Conservation (phyloP, 2,888 invertebrate genomes). For the Minunthozetes semirufus region DNA sequence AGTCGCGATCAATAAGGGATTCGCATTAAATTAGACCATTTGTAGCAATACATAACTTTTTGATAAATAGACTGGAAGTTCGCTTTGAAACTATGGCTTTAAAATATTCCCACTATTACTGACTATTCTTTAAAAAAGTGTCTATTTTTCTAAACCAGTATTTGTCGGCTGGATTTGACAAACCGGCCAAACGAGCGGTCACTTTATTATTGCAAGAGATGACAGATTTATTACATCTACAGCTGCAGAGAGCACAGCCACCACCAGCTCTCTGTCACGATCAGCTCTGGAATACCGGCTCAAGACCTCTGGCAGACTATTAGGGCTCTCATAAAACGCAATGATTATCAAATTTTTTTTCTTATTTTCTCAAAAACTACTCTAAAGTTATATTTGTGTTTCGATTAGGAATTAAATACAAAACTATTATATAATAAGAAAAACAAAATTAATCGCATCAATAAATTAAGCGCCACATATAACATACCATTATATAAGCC, state of each 20-base stretch:
- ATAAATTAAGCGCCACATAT: background rate
- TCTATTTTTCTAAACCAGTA: background rate
- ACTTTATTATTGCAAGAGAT: constrained; percentile 13
- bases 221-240: constrained; percentile 19
- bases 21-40: background rate
- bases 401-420: background rate
- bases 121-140: background rate
- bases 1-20: constrained; percentile 6
- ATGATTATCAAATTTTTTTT: background rate
- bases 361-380: background rate
- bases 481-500: background rate
- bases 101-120: background rate
- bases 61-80: background rate
- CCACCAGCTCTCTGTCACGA: background rate
- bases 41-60: background rate
- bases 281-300: background rate
- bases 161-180: constrained; percentile 1
- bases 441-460: constrained; percentile 14
- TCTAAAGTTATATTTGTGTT: background rate
- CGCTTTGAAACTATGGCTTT: background rate
- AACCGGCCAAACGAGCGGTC: constrained; percentile 11
- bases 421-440: constrained; percentile 7
- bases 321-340: background rate
- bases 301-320: background rate
- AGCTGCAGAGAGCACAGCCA: background rate